Evolutionary conservation across 1,140 invertebrate species (phyloP).

Genomic region (Littorina saxatilis): DNA sequence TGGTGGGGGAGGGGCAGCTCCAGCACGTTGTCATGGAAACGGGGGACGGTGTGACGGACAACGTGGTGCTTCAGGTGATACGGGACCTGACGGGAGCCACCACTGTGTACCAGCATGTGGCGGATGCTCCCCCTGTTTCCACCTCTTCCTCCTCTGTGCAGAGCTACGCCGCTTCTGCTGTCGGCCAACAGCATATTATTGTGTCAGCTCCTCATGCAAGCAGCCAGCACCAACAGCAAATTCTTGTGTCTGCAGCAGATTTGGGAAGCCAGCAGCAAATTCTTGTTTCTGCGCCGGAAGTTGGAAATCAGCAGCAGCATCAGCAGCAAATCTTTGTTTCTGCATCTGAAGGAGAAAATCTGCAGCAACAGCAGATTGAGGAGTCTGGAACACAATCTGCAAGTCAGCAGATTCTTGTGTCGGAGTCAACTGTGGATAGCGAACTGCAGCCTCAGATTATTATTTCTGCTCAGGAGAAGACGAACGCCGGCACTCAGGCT

Average conservation of each 20-base stretch:
- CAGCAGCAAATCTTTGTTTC: not conserved
- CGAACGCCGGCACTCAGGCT: too few species aligned
- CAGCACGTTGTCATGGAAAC: conserved; percentile 35
- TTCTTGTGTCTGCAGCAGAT: too few species aligned
- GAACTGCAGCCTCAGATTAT: too few species aligned
- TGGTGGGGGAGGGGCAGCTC: conserved; percentile 22
- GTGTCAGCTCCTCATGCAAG: not conserved
- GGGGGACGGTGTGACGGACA: conserved; percentile 21
- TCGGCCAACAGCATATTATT: not conserved
- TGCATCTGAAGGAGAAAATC: too few species aligned
- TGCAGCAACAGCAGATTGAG: too few species aligned
- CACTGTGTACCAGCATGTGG: conserved; percentile 28
- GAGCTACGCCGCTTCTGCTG: not conserved
- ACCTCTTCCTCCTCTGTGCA: not conserved
- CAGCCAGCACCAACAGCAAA: not conserved
- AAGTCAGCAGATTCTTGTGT: too few species aligned
- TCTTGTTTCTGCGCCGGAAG: too few species aligned
- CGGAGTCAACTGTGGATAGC: too few species aligned
- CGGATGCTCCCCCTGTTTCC: not conserved
- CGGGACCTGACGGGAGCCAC: conserved; percentile 23
- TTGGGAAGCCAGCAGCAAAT: too few species aligned
- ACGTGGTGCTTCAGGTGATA: conserved; percentile 31
- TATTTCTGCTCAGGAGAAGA: too few species aligned
- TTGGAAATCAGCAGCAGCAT: too few species aligned
- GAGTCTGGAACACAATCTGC: too few species aligned